Evolutionary conservation across 1,140 invertebrate species (phyloP).

Genomic region (Drusus annulatus): DNA sequence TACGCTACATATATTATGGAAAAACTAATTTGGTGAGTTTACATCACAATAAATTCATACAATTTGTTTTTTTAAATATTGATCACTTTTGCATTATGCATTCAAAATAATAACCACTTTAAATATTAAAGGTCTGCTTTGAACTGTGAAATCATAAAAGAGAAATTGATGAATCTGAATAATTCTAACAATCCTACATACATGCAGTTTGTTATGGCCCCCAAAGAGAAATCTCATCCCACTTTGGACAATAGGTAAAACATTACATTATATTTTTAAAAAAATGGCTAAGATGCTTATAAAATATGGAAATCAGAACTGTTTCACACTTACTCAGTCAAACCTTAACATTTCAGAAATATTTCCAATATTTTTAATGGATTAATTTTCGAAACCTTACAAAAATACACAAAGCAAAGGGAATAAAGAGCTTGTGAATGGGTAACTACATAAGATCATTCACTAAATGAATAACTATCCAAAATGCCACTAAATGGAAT

Average conservation of each 20-base stretch:
- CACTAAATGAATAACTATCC: too few species aligned
- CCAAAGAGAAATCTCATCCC: neutral
- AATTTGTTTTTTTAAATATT: neutral
- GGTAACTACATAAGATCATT: too few species aligned
- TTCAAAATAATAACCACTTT: neutral
- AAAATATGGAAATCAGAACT: too few species aligned
- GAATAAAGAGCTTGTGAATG: too few species aligned
- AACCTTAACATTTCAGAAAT: conserved; percentile 13
- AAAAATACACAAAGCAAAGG: neutral
- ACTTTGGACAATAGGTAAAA: conserved; percentile 16
- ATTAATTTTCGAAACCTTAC: conserved; percentile 4
- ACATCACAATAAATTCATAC: neutral
- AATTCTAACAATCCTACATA: conserved; percentile 38
- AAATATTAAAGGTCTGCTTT: conserved; percentile 16
- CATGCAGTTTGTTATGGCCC: conserved; percentile 17
- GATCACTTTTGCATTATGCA: neutral
- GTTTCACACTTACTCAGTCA: too few species aligned
- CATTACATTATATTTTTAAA: too few species aligned
- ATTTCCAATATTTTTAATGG: conserved; percentile 3
- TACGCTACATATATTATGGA: conserved; percentile 20
- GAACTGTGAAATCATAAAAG: conserved; percentile 23
- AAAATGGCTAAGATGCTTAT: too few species aligned
- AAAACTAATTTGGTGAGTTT: conserved; percentile 32
- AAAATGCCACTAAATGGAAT: too few species aligned
- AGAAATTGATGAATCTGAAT: conserved; percentile 13